Base-by-base conservation (phyloP, 2,888 invertebrate species). In the Listrodromus nycthemerus region DNA sequence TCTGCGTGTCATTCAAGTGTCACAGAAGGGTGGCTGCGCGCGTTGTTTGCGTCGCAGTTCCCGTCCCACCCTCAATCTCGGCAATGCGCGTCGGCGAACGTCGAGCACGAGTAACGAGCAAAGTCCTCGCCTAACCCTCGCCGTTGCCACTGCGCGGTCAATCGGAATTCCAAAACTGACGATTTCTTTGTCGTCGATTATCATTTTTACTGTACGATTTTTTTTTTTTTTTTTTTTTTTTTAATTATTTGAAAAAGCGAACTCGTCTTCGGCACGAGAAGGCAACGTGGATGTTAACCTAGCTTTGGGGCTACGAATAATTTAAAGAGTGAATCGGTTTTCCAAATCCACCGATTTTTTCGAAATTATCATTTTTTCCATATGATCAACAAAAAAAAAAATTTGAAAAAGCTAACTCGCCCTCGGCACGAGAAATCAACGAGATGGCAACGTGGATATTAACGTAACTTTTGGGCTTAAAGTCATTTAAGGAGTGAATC, bases 1-100 rank as follows among this genome's bases (percentile, higher is more conserved):
- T 87, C 87, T 87, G 89, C 89, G 90, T 91, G 92, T 91, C 92
- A 92, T 90, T 92, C 92, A 92, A 89, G 87, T 92, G 92, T 92
- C 91, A 89, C 86, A 86, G 82, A 83, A 85, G 83, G 86, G 88
- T 65, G 79, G 45, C 58, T 67, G 80, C 27, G 67, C 27, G n/a
- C n/a, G n/a, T 79, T 37, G 37, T 45, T 67, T 8, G 73, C 48
- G 69, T 74, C 63, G 48, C 78, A 78, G 21, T 58, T 65, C 63
- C 63, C 66, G 77, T 63, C 55, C 21, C 63, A 78, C 76, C 80
- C 71, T 69, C 48, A 70, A 81, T 80, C 80, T 67, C 80, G 63
- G 61, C 45, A 74, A 71, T 66, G 61, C 21, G 33, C 79, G 74
- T 66, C 70, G 52, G 61, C 66, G 67, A 73, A 61, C 73, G 75